Percentiles rank a stretch among this genome's conserved stretches.
Evolutionary conservation across 2,888 invertebrate genomes (phyloP).

Genomic region (Odontomyia ornata): DNA sequence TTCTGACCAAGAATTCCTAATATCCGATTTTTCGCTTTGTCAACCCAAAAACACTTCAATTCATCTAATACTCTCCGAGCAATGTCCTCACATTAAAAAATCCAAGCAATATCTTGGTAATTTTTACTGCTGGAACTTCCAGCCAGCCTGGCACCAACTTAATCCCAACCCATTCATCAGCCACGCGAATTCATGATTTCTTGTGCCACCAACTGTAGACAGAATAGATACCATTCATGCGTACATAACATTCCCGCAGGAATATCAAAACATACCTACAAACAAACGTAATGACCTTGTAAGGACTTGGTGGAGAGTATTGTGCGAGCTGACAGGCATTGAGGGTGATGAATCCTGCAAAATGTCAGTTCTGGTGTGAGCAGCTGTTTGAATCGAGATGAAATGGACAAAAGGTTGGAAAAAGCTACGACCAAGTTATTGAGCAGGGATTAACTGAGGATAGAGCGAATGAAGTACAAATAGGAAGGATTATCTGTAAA

Average conservation of each 20-base stretch:
- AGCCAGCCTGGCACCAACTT: too few relatives aligned
- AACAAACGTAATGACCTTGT: constrained; percentile 38
- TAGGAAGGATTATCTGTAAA: neutral
- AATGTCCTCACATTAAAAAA: too few relatives aligned
- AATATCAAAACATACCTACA: neutral
- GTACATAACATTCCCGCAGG: constrained; percentile 15
- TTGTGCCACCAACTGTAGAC: constrained; percentile 1
- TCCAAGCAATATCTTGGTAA: too few relatives aligned
- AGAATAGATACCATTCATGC: constrained; percentile 35
- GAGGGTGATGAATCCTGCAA: neutral
- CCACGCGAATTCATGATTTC: neutral
- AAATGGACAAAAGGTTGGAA: neutral
- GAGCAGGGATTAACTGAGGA: neutral
- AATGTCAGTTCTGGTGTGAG: constrained; percentile 4
- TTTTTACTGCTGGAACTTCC: too few relatives aligned
- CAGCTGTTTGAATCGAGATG: constrained; percentile 10
- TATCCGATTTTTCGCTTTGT: too few relatives aligned
- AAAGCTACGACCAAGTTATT: too few relatives aligned
- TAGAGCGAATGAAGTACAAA: neutral
- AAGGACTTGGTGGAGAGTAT: constrained; percentile 6
- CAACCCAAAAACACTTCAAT: too few relatives aligned
- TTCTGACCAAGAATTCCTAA: too few relatives aligned
- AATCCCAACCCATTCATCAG: too few relatives aligned
- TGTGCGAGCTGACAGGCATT: neutral
- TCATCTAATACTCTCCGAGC: too few relatives aligned